Evolutionary conservation across 1,140 invertebrate genomes (phyloP), one percentile per base, ranked within the genome.

Genomic region (Teleopsis dalmanni): DNA sequence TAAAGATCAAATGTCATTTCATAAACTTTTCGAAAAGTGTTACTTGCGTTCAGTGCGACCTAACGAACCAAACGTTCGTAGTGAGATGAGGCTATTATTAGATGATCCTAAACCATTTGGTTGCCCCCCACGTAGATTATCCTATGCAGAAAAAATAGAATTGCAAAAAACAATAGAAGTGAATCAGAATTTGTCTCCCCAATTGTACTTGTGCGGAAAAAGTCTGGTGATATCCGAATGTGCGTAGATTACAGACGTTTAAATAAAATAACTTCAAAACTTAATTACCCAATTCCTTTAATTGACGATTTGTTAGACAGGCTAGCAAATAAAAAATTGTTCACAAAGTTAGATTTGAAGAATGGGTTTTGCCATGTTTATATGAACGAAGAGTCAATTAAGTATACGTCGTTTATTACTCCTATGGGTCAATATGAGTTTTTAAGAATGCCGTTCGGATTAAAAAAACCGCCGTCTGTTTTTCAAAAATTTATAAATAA

Each of bases 401-500:
- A 58, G 34, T 56, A 56, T 34, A 69, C 63, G 0, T 59, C 63
- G 2, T 69, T 70, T 46, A 55, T 62, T 2, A 63, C 59, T 3
- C 60, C 61, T 1, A 54, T 55, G 11, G 61, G 62, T 0, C 52
- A 59, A 4, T 70, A 53, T 31, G 59, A 71, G 44, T 70, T 58
- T 47, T 34, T 47, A 8, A 43, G 52, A 3, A 51, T 65, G 22
- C 63, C 61, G 0, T 66, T 66, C 49, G 51, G 70, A 1, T 37
- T 72, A 1, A 57, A 51, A 5, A 68, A 61, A 36, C 64, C 58
- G 7, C 63, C 70, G 6, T 54, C 54, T 0, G 51, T 58, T 0
- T 73, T 65, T 48, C 63, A 73, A 48, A 26, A 65, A 22, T 47
- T 66, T 4, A 72, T 76, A 51, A 59, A 76, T 35, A 54, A 44